Conservation (phyloP, 2,888 invertebrate genomes). For the Trissolcus japonicus region DNA sequence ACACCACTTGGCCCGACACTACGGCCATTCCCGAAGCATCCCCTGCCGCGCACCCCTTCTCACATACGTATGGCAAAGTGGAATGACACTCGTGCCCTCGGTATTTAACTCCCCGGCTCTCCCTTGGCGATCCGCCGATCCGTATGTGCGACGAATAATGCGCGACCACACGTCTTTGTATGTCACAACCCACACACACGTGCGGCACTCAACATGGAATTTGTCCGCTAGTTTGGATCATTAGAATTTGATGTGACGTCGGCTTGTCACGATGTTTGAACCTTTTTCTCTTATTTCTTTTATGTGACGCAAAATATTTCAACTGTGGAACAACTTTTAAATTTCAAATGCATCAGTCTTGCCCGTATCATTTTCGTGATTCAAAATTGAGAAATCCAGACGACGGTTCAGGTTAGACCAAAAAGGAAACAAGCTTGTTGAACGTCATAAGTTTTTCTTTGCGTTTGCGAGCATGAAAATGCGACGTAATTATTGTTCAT, state of each 20-base stretch:
- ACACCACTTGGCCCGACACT: constrained; percentile 56
- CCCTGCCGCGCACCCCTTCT: constrained; percentile 18
- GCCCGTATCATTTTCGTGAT: no score
- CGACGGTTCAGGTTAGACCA: no score
- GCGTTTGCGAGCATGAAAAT: no score
- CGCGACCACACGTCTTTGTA: constrained; percentile 36
- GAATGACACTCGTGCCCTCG: constrained; percentile 62
- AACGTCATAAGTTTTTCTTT: no score
- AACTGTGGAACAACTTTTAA: no score
- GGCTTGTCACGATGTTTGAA: background rate
- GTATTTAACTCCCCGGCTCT: constrained; percentile 55
- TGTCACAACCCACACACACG: constrained; percentile 22
- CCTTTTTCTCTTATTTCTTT: no score
- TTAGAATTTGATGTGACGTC: constrained; percentile 23
- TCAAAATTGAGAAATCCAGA: no score
- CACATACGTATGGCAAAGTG: constrained; percentile 55
- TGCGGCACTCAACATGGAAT: constrained; percentile 10
- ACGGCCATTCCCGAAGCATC: constrained; percentile 33
- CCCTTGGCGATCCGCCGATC: constrained; percentile 53
- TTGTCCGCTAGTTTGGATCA: constrained; percentile 31
- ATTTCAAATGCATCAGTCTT: no score
- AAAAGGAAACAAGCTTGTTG: no score
- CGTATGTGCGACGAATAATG: constrained; percentile 50
- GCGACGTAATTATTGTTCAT: no score
- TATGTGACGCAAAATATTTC: no score